These are phyloP conservation scores for Euphysa ruthae DNA, from an alignment of 30 jellyfish, hydroid and myxozoan genomes.

Conservation along the genomic window DNA sequence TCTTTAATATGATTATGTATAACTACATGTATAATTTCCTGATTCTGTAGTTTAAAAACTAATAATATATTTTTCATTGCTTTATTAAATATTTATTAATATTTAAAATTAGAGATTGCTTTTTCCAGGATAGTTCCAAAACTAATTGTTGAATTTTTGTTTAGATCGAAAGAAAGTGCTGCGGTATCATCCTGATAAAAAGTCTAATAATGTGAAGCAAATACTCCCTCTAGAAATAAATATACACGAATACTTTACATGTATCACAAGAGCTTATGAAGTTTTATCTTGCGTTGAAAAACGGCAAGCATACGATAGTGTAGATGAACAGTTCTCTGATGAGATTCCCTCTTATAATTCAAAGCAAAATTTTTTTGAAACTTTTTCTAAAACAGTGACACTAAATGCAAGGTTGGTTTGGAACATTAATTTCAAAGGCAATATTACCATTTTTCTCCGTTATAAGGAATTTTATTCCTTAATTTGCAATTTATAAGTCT, in stretches of 20 bases:
- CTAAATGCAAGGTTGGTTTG: conserved; percentile 68
- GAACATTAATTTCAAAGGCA: no score
- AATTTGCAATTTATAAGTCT: no score
- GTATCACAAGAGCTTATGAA: conserved; percentile 88
- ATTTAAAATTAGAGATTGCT: no score
- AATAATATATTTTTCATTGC: no score
- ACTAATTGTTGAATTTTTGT: no score
- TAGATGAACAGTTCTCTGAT: conserved; percentile 65
- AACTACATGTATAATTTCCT: no score
- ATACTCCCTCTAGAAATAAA: conserved; percentile 57
- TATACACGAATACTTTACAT: conserved; percentile 81
- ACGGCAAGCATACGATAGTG: conserved; percentile 91
- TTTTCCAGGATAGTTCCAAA: no score
- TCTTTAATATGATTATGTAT: no score
- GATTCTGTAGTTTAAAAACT: no score
- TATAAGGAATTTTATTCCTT: no score
- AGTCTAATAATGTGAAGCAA: conserved; percentile 4
- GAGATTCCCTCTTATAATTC: conserved; percentile 46
- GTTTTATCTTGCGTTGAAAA: conserved; percentile 42
- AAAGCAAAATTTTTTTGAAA: conserved; percentile 73
- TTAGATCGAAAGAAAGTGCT: conserved; percentile 75
- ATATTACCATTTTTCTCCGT: no score
- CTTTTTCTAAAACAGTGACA: conserved; percentile 32
- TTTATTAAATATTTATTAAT: no score
- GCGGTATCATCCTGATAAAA: conserved; percentile 89